Percentiles rank a stretch among this genome's conserved stretches.
Conservation (phyloP, 1,140 invertebrate species). For the Drosophila kohkoa region DNA sequence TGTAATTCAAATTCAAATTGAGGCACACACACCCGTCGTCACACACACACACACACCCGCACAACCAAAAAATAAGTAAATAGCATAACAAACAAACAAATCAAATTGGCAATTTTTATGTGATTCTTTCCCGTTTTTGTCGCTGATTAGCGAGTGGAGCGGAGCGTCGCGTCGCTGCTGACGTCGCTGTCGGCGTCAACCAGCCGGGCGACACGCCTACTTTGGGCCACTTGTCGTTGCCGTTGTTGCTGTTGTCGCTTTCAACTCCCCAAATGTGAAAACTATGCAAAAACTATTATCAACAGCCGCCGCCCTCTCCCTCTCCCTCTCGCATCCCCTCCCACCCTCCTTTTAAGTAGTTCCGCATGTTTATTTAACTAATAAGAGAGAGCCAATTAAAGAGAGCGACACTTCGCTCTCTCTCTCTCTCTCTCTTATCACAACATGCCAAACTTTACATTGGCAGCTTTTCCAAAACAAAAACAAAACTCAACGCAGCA, state of each 20-base stretch:
- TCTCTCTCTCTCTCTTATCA: constrained; percentile 12
- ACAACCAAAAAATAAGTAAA: constrained; percentile 2
- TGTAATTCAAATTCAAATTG: constrained; percentile 74
- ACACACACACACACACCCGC: constrained; percentile 32
- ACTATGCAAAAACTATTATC: constrained; percentile 64
- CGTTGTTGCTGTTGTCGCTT: constrained; percentile 15
- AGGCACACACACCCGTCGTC: constrained; percentile 46
- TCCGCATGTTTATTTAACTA: constrained; percentile 68
- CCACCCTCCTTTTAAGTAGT: constrained; percentile 1
- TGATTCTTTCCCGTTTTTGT: constrained; percentile 76
- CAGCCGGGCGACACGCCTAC: constrained; percentile 23
- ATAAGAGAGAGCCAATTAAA: constrained; percentile 44
- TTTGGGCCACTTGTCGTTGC: constrained; percentile 37
- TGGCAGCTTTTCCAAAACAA: constrained; percentile 11
- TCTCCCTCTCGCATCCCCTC: neutral
- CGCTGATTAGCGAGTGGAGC: constrained; percentile 58
- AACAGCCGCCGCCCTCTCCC: constrained; percentile 17
- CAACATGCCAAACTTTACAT: constrained; percentile 5
- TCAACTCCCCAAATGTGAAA: constrained; percentile 40
- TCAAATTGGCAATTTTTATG: constrained; percentile 78
- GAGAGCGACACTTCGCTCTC: constrained; percentile 17
- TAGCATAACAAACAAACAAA: constrained; percentile 38
- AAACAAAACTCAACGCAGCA: neutral
- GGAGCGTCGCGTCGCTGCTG: constrained; percentile 20
- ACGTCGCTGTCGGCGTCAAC: constrained; percentile 9